Evolutionary conservation across 2,797 vertebrate species (phyloP).

Genomic region (Fringilla coelebs): DNA sequence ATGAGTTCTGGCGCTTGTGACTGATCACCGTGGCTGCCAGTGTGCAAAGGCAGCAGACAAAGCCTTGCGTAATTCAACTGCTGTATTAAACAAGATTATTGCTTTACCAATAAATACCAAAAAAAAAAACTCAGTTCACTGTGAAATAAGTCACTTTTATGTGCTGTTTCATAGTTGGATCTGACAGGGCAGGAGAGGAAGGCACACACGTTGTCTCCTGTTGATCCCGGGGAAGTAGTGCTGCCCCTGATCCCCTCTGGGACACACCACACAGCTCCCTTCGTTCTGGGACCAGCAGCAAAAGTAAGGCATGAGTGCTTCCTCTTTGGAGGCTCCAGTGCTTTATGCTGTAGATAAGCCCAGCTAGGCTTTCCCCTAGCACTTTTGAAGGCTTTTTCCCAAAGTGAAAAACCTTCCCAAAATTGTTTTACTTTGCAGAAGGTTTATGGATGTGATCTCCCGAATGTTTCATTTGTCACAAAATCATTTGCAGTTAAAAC

Average conservation of each 20-base stretch:
- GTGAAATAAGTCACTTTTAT: not conserved
- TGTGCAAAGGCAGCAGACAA: not conserved
- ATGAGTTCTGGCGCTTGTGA: not conserved
- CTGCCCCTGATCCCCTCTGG: accelerated
- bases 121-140: not conserved
- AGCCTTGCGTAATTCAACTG: not conserved
- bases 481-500: not conserved
- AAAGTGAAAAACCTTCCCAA: not conserved
- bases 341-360: not conserved
- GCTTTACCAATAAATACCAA: not conserved
- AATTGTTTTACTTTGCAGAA: not conserved
- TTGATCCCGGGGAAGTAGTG: not conserved
- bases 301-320: not conserved
- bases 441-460: not conserved
- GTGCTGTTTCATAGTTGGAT: not conserved
- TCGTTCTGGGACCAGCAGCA: not conserved
- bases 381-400: not conserved
- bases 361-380: not conserved
- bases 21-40: accelerated
- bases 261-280: accelerated
- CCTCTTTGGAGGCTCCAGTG: not conserved
- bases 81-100: not conserved
- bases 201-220: accelerated
- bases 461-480: accelerated
- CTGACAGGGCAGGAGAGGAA: not conserved